These are phyloP conservation scores for Catonia carolina DNA, from an alignment of 2,888 invertebrate genomes.

Conservation along the genomic window DNA sequence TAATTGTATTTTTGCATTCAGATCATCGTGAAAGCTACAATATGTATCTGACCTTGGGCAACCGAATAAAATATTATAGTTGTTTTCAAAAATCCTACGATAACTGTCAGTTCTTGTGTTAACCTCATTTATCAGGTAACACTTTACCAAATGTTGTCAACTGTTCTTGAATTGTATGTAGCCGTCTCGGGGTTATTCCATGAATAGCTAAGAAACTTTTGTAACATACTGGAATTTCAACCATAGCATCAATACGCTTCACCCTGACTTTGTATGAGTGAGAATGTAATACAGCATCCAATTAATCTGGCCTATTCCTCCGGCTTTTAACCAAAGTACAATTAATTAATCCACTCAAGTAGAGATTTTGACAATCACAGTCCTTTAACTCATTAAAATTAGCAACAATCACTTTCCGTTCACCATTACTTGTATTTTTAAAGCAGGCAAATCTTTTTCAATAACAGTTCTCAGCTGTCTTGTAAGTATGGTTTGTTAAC, in stretches of 20 bases:
- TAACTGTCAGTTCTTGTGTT: constrained; percentile 10
- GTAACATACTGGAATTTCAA: constrained; percentile 1
- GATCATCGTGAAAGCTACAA: constrained; percentile 1
- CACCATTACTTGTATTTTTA: no score
- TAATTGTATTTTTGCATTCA: constrained; percentile 3
- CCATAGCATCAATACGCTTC: not conserved
- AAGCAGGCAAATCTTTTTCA: no score
- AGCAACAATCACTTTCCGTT: no score
- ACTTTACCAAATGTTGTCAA: constrained; percentile 11
- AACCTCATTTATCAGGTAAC: not conserved
- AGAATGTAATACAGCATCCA: no score
- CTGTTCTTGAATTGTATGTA: constrained; percentile 5
- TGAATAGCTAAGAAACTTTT: constrained; percentile 8
- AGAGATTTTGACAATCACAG: no score
- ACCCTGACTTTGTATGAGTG: constrained; percentile 8
- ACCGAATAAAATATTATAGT: constrained; percentile 11
- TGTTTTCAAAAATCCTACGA: constrained; percentile 1
- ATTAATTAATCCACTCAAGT: not conserved
- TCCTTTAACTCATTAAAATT: no score
- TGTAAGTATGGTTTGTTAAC: no score
- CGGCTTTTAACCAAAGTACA: not conserved
- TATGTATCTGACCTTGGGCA: constrained; percentile 8
- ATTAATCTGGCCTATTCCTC: no score
- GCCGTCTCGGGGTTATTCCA: not conserved
- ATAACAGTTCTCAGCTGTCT: no score